Base-by-base conservation (phyloP, 2,113 vertebrate species). In the Argyrosomus japonicus region DNA sequence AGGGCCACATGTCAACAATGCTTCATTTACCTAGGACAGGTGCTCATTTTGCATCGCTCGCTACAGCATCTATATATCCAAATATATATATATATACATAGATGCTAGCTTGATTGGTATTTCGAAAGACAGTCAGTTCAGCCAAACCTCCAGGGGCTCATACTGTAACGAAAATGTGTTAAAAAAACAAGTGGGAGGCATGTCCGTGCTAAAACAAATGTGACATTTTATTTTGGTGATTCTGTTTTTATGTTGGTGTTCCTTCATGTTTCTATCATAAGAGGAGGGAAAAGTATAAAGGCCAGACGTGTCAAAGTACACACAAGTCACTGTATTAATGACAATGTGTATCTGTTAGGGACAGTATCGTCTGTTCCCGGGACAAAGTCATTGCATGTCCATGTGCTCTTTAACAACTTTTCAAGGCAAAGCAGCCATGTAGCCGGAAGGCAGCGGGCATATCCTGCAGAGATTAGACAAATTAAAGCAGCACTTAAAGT, bases 401-500 rank as follows among this genome's bases (percentile, higher is more conserved):
- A 8, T 65, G 63, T 62, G 62, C 76, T 89, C 56, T 63, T 74
- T 60, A 54, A 53, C 79, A 50, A 72, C 45, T 56, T 86, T 75
- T 75, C 45, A 57, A 89, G 84, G 76, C 71, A 88, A 83, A 88
- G 84, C 77, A 67, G 79, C 77, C 76, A 21, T 80, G 82, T 54
- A 72, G 83, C 82, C 61, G 40, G 76, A 84, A 84, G 87, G 73
- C 84, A 83, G 75, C 45, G 23, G 84, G 76, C 72, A 65, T 81
- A 87, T 90, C 82, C 90, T 90, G 88, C 77, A 87, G 87, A 89
- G 89, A 92, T 88, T 87, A 90, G 88, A 90, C 87, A 88, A 88
- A 90, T 92, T 90, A 93, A 91, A 92, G 84, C 83, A 90, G 88
- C 88, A 91, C 89, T 92, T 92, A 92, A 90, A 93, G 87, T 89